Evolutionary conservation across 2,113 vertebrate genomes (phyloP).

Genomic region (Dissostichus mawsoni): DNA sequence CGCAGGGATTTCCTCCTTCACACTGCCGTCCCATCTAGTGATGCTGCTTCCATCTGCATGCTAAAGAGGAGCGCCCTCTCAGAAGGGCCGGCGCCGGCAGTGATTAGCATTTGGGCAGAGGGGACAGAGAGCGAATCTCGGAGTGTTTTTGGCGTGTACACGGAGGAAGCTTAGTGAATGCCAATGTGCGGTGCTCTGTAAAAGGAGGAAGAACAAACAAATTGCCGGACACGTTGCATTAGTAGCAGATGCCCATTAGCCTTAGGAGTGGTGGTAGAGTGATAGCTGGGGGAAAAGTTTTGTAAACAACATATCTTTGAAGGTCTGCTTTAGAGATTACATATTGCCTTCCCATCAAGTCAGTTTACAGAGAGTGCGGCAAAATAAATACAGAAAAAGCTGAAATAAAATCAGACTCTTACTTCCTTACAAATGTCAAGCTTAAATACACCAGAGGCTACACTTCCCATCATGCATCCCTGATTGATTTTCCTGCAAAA

Average conservation of each 20-base stretch:
- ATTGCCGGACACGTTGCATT: slow-evolving; percentile 68
- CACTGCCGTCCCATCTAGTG: slow-evolving; percentile 47
- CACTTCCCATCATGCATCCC: neutral
- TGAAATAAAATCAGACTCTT: neutral
- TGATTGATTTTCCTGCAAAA: neutral
- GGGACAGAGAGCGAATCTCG: slow-evolving; percentile 63
- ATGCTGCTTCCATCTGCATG: slow-evolving; percentile 70
- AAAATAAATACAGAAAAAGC: neutral
- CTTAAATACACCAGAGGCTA: neutral
- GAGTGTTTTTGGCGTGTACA: slow-evolving; percentile 65
- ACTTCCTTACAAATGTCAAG: neutral
- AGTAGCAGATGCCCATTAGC: slow-evolving; percentile 61
- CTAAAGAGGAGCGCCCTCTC: slow-evolving; percentile 71
- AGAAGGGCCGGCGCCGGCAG: slow-evolving; percentile 55
- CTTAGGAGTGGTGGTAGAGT: slow-evolving; percentile 26
- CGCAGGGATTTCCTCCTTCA: slow-evolving; percentile 51
- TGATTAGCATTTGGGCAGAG: slow-evolving; percentile 77
- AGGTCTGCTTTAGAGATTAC: neutral
- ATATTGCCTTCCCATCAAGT: neutral
- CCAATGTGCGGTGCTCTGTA: slow-evolving; percentile 55
- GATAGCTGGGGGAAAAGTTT: slow-evolving; percentile 18
- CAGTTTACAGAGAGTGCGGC: neutral
- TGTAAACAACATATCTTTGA: slow-evolving; percentile 1
- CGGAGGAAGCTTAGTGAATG: slow-evolving; percentile 60
- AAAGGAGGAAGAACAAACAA: slow-evolving; percentile 63